A percentile compares a stretch with the other conserved stretches of the same genome.
phyloP scores from a whole-genome alignment of 2,888 invertebrate species.

The Bombylius major region DNA sequence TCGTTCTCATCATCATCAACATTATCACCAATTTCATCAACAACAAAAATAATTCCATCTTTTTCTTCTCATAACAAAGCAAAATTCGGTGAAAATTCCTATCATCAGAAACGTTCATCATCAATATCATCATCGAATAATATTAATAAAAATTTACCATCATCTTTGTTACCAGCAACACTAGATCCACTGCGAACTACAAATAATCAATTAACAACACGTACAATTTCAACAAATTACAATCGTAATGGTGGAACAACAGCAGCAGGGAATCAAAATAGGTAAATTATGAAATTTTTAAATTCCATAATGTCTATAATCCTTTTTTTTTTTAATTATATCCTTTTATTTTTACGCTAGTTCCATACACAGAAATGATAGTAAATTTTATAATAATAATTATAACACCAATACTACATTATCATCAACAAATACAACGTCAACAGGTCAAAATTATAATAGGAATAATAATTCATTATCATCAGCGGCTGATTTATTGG shows the following conservation, averaged over 20 bases:
- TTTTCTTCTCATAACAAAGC: neutral
- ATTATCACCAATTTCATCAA: constrained; percentile 9
- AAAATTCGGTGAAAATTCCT: neutral
- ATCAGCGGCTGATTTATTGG: constrained; percentile 24
- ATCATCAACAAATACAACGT: constrained; percentile 4
- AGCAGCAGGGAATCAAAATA: constrained; percentile 11
- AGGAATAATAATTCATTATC: neutral
- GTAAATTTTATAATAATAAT: constrained; percentile 10
- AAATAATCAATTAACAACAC: constrained; percentile 17
- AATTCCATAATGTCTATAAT: neutral
- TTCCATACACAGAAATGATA: constrained; percentile 9
- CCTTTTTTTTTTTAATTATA: neutral
- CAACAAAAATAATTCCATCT: neutral
- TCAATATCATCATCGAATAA: constrained; percentile 6
- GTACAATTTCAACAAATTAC: constrained; percentile 17
- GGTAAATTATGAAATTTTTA: neutral
- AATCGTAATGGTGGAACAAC: constrained; percentile 13
- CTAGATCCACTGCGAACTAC: constrained; percentile 17
- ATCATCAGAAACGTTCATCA: neutral
- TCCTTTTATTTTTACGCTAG: neutral
- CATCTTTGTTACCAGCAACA: constrained; percentile 10
- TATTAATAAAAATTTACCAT: neutral
- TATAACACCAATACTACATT: constrained; percentile 1
- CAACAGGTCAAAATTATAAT: constrained; percentile 6
- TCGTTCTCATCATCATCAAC: constrained; percentile 10